Evolutionary conservation across 2,113 vertebrate genomes (phyloP).

Genomic region (Phasianus colchicus): DNA sequence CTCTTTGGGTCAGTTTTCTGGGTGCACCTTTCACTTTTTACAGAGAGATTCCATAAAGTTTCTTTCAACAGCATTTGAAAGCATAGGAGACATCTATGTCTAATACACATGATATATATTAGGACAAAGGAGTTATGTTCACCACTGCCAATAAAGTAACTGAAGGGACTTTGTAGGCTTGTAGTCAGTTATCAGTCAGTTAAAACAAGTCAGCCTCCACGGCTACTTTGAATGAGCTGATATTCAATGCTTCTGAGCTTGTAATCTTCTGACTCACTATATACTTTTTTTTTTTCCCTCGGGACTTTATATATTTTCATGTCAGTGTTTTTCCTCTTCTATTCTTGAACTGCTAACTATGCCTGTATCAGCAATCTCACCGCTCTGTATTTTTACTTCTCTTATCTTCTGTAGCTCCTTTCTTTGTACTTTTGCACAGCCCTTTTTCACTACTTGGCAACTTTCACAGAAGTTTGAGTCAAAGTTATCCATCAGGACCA

Average conservation of each 20-base stretch:
- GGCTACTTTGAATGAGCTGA: background rate
- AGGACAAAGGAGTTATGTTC: background rate
- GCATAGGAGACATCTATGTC: background rate
- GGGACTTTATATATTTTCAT: background rate
- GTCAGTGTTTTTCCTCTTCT: background rate
- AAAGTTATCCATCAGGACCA: background rate
- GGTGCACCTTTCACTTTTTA: background rate
- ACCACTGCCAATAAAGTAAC: background rate
- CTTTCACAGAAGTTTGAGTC: background rate
- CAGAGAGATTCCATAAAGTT: background rate
- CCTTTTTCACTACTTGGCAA: background rate
- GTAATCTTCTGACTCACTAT: background rate
- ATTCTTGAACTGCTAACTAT: background rate
- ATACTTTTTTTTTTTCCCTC: background rate
- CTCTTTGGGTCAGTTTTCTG: background rate
- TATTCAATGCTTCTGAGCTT: background rate
- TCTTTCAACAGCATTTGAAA: background rate
- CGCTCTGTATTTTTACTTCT: background rate
- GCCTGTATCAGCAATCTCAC: background rate
- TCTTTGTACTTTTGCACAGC: background rate
- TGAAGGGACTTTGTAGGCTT: background rate
- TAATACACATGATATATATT: background rate
- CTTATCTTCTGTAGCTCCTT: background rate
- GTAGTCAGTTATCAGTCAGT: background rate
- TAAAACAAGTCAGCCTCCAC: fast-evolving